Evolutionary conservation across 2,888 invertebrate genomes (phyloP), one percentile per base, ranked within the genome.

Genomic region (Siphonodentalium dalli): DNA sequence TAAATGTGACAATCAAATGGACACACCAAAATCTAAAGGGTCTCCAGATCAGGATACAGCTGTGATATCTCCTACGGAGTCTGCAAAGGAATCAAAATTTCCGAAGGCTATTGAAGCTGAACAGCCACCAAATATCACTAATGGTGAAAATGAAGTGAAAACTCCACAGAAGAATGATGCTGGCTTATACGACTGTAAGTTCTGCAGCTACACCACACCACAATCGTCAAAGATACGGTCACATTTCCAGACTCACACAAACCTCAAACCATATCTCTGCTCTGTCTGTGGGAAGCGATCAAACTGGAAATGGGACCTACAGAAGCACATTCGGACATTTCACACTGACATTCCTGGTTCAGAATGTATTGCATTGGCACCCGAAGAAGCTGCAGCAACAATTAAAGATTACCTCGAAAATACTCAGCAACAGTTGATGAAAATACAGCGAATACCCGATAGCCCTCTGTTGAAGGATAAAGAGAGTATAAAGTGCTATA

Each of bases 401-500:
- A 74, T 79, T 21, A 60, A 69, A 28, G 65, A 67, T 4, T 78
- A 78, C 48, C 60, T 79, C 38, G 65, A 65, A 53, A 67, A 63
- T n/a, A n/a, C 27, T n/a, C 39, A 21, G 24, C 20, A 3, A 28
- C 15, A 33, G 24, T 20, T 23, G 15, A 21, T n/a, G 43, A n/a
- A 13, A 20, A 29, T n/a, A 45, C 23, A 27, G 38, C 45, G 39
- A 23, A 24, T 26, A 11, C 28, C 9, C 46, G 28, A 18, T 33
- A 20, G 13, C 13, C 39, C 5, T 18, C 39, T 39, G n/a, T 23
- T 1, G 18, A 39, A 21, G 39, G 21, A 18, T 23, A 15, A 23
- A 15, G 18, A n/a, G n/a, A n/a, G 42, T 18, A 40, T 33, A 23
- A 54, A 64, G 28, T 63, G 51, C 1, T 96, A 93, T 81, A 93